Conservation (phyloP, 2,888 invertebrate genomes). For the Drosophila helvetica region DNA sequence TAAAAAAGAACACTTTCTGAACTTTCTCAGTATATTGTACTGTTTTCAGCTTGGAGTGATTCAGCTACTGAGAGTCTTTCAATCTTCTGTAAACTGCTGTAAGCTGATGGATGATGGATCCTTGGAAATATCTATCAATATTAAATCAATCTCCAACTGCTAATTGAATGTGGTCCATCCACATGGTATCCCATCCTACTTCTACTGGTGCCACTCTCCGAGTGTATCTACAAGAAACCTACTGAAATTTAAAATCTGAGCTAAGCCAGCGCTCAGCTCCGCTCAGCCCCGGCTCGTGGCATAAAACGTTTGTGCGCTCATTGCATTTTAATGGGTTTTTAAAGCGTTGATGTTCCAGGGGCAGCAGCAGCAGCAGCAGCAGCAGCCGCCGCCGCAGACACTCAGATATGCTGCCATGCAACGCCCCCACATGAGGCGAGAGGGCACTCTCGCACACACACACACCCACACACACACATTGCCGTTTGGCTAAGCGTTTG, state of each 20-base stretch:
- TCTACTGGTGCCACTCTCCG: constrained; percentile 4
- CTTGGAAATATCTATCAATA: background rate
- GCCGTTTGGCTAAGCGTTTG: constrained; percentile 53
- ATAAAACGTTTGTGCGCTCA: constrained; percentile 59
- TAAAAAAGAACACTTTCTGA: too few relatives aligned
- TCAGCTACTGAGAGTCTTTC: too few relatives aligned
- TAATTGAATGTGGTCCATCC: constrained; percentile 12
- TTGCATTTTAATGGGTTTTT: constrained; percentile 68
- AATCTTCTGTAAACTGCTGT: background rate
- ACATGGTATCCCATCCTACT: constrained; percentile 3
- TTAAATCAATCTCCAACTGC: background rate
- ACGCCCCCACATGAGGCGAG: constrained; percentile 22
- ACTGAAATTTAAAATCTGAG: constrained; percentile 33
- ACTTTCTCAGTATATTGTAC: too few relatives aligned
- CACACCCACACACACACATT: constrained; percentile 7
- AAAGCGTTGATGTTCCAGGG: constrained; percentile 37
- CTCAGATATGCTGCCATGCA: constrained; percentile 42
- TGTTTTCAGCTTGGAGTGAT: too few relatives aligned
- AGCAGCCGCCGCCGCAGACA: constrained; percentile 21
- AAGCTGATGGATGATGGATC: background rate
- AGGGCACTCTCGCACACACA: background rate
- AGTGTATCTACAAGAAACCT: constrained; percentile 5
- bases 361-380: constrained; percentile 2
- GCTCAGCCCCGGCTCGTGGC: constrained; percentile 32
- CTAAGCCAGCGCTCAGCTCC: constrained; percentile 36